These are phyloP conservation scores for Lycophotia porphyrea DNA, from an alignment of 2,888 invertebrate genomes.

Conservation along the genomic window DNA sequence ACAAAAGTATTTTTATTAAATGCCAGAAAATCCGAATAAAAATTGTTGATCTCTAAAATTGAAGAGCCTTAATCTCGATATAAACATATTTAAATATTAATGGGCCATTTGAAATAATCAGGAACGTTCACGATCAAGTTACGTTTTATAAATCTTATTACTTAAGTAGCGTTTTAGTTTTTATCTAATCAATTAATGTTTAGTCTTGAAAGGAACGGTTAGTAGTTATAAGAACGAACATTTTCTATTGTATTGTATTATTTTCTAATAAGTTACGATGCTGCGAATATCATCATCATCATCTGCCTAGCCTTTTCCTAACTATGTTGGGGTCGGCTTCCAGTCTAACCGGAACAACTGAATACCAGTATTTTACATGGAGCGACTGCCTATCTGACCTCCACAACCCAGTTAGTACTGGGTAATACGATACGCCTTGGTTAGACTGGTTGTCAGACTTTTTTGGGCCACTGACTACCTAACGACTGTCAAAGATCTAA, in stretches of 20 bases:
- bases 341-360: no score
- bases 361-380: no score
- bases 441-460: no score
- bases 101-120: constrained; percentile 34
- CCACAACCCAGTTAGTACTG: no score
- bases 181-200: constrained; percentile 33
- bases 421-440: no score
- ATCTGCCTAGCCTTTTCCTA: no score
- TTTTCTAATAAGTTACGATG: not conserved
- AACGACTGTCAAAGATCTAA: no score
- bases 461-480: no score
- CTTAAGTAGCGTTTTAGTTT: constrained; percentile 29
- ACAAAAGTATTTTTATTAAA: not conserved
- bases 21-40: constrained; percentile 4
- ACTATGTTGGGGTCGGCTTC: no score
- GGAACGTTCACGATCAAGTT: constrained; percentile 10
- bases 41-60: constrained; percentile 32
- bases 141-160: constrained; percentile 40
- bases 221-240: constrained; percentile 3
- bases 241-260: constrained; percentile 4
- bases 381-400: no score
- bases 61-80: not conserved
- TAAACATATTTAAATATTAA: constrained; percentile 40
- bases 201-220: constrained; percentile 18
- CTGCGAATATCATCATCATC: no score